These are phyloP conservation scores for Avahi laniger DNA, from an alignment of 2,797 vertebrate species.

Conservation along the genomic window DNA sequence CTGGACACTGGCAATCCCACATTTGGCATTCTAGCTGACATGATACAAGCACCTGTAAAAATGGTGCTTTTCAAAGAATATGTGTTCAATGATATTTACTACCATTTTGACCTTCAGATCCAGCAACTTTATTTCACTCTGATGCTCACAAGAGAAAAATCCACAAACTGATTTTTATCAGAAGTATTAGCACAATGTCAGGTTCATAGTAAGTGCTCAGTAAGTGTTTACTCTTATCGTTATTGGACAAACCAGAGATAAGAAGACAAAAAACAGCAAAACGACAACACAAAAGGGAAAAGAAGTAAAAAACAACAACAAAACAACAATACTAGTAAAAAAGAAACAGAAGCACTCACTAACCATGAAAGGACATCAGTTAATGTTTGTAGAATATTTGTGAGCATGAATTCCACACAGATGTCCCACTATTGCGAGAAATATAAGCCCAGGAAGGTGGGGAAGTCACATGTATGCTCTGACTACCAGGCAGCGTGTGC, in stretches of 20 bases:
- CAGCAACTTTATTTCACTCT: background rate
- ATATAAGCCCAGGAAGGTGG: background rate
- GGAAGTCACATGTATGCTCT: background rate
- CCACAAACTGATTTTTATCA: background rate
- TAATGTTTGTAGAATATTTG: background rate
- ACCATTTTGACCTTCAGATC: background rate
- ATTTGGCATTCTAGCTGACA: background rate
- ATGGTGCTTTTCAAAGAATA: background rate
- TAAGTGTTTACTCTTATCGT: background rate
- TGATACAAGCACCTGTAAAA: background rate
- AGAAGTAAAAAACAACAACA: background rate
- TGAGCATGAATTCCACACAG: background rate
- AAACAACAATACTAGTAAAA: background rate
- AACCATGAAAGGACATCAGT: background rate
- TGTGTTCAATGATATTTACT: background rate
- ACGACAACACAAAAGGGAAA: background rate
- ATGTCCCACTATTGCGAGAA: background rate
- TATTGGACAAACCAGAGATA: background rate
- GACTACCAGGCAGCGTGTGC: background rate
- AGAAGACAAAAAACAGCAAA: background rate
- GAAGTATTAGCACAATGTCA: background rate
- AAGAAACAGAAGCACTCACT: background rate
- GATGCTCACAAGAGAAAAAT: background rate
- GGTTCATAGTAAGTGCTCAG: background rate
- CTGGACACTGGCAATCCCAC: background rate